Evolutionary conservation across 1,140 invertebrate genomes (phyloP).

Genomic region (Prorops nasuta): DNA sequence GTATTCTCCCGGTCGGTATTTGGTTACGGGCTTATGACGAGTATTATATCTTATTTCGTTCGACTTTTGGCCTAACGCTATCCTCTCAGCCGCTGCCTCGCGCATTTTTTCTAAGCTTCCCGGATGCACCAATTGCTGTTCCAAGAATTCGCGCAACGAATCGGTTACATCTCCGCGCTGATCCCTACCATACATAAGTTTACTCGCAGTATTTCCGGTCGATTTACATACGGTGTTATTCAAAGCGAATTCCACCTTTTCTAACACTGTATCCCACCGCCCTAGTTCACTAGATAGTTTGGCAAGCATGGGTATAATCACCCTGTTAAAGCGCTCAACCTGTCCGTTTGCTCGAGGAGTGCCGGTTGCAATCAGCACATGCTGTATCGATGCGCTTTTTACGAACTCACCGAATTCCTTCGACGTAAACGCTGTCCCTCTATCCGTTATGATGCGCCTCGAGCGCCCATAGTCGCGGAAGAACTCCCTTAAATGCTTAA

Average conservation of each 20-base stretch:
- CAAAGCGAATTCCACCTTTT: not conserved
- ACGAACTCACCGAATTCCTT: slow-evolving; percentile 1
- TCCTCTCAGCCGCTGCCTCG: not conserved
- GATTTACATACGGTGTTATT: slow-evolving; percentile 5
- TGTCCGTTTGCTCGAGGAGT: not conserved
- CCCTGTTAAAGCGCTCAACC: not conserved
- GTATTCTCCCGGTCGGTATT: not conserved
- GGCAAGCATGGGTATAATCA: not conserved
- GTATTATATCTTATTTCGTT: not conserved
- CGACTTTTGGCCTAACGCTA: not conserved
- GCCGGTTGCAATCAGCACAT: not conserved
- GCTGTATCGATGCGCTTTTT: not conserved
- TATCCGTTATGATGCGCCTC: not conserved
- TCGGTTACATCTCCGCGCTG: not conserved
- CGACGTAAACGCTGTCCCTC: slow-evolving; percentile 2
- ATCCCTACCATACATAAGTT: slow-evolving; percentile 1
- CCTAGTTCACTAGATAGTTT: not conserved
- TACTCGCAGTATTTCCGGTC: not conserved
- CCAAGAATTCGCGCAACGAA: not conserved
- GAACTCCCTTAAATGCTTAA: slow-evolving; percentile 1
- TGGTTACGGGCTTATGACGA: not conserved
- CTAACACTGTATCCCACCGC: not conserved
- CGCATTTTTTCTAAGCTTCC: too few species aligned
- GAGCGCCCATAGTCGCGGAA: slow-evolving; percentile 3
- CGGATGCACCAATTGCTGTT: not conserved